These are phyloP conservation scores for Callaeas wilsoni DNA, from an alignment of 2,113 vertebrate species.

Conservation along the genomic window DNA sequence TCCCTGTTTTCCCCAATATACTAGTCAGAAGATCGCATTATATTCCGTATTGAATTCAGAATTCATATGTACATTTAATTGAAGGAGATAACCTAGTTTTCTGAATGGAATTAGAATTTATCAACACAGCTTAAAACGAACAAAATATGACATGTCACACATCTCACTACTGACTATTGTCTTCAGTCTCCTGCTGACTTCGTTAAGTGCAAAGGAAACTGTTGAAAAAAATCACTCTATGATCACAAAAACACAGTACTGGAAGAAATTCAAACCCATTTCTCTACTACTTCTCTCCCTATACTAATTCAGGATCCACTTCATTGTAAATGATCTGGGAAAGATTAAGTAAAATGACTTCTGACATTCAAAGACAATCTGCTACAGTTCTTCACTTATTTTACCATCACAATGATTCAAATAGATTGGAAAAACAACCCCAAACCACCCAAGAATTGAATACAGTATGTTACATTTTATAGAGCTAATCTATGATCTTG, in stretches of 20 bases:
- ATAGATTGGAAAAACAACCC: background rate
- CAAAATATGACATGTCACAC: background rate
- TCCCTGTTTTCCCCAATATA: background rate
- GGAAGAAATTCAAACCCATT: background rate
- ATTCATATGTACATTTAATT: background rate
- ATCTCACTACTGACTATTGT: background rate
- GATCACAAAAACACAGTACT: background rate
- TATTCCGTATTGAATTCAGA: background rate
- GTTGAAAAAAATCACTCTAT: background rate
- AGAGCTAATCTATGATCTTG: background rate
- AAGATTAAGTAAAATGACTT: background rate
- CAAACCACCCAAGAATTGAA: background rate
- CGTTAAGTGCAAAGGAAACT: background rate
- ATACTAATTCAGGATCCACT: background rate
- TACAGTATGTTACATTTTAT: background rate
- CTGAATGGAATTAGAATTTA: background rate
- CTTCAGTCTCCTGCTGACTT: background rate
- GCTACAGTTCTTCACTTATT: background rate
- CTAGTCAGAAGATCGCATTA: background rate
- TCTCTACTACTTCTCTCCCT: background rate
- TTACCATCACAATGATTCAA: background rate
- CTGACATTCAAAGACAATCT: background rate
- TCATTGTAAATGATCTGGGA: background rate
- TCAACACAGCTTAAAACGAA: background rate
- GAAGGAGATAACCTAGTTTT: background rate